A percentile compares a stretch with the other conserved stretches of the same genome.
Conservation (phyloP, 2,888 invertebrate species). For the Drosophila paramelanica region DNA sequence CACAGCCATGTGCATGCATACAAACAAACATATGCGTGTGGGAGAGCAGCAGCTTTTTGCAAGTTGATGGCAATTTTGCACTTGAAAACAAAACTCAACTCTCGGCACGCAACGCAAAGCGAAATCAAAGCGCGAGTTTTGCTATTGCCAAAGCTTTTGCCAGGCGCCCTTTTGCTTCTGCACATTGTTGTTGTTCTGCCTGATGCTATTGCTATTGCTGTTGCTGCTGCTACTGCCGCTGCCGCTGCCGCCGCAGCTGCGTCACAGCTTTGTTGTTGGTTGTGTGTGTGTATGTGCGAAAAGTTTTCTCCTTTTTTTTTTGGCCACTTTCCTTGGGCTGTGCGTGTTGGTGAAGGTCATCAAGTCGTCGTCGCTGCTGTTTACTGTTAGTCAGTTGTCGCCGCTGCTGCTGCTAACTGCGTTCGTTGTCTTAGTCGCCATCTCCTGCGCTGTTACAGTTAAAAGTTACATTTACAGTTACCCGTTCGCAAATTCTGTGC, state of each 20-base stretch:
- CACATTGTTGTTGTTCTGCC: slow-evolving; percentile 17
- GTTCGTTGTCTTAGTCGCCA: slow-evolving; percentile 34
- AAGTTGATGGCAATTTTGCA: slow-evolving; percentile 73
- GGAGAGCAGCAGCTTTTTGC: slow-evolving; percentile 51
- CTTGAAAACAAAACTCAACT: slow-evolving; percentile 63
- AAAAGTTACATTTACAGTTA: slow-evolving; percentile 21
- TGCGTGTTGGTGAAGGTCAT: slow-evolving; percentile 82
- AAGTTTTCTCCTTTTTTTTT: slow-evolving; percentile 63
- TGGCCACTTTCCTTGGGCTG: slow-evolving; percentile 58
- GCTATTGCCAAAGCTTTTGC: slow-evolving; percentile 55
- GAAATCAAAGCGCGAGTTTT: slow-evolving; percentile 62
- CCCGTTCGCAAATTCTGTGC: slow-evolving; percentile 24
- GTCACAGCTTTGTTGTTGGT: slow-evolving; percentile 49
- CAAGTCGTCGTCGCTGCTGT: slow-evolving; percentile 69
- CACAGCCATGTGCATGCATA: background rate
- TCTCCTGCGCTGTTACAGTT: slow-evolving; percentile 17
- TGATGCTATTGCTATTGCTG: slow-evolving; percentile 24
- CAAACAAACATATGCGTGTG: background rate
- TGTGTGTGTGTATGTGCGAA: slow-evolving; percentile 50
- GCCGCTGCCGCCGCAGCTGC: slow-evolving; percentile 34
- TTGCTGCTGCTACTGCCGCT: slow-evolving; percentile 26
- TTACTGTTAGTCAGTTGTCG: slow-evolving; percentile 55
- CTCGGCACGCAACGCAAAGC: slow-evolving; percentile 47
- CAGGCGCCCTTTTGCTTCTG: slow-evolving; percentile 45
- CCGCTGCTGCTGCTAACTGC: slow-evolving; percentile 47